Evolutionary conservation across 1,140 invertebrate species (phyloP).

Genomic region (Mylabris phalerata): DNA sequence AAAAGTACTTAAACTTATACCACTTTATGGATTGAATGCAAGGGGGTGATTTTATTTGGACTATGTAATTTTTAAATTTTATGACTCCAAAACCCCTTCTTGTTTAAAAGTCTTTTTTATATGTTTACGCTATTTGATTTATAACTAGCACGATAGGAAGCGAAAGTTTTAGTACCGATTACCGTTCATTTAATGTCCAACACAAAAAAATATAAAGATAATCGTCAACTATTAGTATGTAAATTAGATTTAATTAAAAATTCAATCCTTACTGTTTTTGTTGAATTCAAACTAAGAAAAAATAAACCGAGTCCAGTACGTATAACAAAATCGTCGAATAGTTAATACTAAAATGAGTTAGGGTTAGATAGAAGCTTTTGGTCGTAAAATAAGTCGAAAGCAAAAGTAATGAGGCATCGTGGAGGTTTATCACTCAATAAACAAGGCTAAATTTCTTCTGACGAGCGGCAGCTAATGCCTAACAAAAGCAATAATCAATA

Average conservation of each 20-base stretch:
- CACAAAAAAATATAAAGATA: not conserved
- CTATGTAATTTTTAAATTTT: constrained; percentile 22
- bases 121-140: constrained; percentile 17
- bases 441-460: constrained; percentile 13
- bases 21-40: constrained; percentile 10
- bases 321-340: no score
- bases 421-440: constrained; percentile 18
- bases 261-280: no score
- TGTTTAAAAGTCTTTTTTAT: constrained; percentile 20
- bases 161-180: constrained; percentile 12
- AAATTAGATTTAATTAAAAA: no score
- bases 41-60: constrained; percentile 9
- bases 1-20: constrained; percentile 19
- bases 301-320: no score
- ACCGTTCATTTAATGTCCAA: constrained; percentile 11
- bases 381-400: constrained; percentile 17
- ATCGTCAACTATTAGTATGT: no score
- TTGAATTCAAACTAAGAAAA: no score
- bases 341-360: no score
- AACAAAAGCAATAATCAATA: constrained; percentile 14
- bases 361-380: not conserved
- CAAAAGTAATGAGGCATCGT: constrained; percentile 18
- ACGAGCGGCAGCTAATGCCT: constrained; percentile 13
- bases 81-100: constrained; percentile 17
- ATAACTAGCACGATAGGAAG: constrained; percentile 12